These are phyloP conservation scores for Gasteruption jaculator DNA, from an alignment of 2,888 invertebrate genomes.

Conservation along the genomic window DNA sequence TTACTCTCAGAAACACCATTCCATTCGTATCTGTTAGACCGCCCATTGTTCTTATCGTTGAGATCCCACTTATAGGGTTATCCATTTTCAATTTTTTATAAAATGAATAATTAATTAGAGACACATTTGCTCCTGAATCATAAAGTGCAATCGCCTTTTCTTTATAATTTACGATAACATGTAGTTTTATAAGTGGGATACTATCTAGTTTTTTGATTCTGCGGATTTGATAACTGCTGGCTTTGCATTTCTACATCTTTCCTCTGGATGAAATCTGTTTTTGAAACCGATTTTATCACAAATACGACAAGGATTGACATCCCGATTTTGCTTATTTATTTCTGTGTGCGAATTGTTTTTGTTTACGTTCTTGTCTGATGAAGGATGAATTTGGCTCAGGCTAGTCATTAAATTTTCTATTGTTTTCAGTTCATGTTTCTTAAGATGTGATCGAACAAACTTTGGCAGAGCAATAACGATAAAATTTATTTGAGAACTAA, in stretches of 20 bases:
- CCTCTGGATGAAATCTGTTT: constrained; percentile 13
- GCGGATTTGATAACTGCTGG: constrained; percentile 3
- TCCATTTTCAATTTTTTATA: constrained; percentile 7
- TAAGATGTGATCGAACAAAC: too few relatives aligned
- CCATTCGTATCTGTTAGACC: not conserved
- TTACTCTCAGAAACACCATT: not conserved
- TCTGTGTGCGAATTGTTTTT: not conserved
- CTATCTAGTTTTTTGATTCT: constrained; percentile 15
- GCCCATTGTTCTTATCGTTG: not conserved
- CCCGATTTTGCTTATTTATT: constrained; percentile 1
- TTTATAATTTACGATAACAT: constrained; percentile 14
- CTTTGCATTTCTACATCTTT: constrained; percentile 11
- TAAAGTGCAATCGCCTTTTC: constrained; percentile 15
- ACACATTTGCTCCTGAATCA: constrained; percentile 19
- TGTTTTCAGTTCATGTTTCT: too few relatives aligned
- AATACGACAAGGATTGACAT: not conserved
- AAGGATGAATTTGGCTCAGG: not conserved
- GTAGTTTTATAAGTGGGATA: constrained; percentile 18
- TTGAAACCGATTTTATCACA: constrained; percentile 13
- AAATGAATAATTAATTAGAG: constrained; percentile 16
- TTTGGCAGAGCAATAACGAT: too few relatives aligned
- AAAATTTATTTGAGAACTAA: too few relatives aligned
- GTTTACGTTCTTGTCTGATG: not conserved
- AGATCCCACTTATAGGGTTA: constrained; percentile 4
- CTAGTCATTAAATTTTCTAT: constrained; percentile 1